Conservation (phyloP, 2,888 invertebrate species). For the Sphaeridia pumilis region DNA sequence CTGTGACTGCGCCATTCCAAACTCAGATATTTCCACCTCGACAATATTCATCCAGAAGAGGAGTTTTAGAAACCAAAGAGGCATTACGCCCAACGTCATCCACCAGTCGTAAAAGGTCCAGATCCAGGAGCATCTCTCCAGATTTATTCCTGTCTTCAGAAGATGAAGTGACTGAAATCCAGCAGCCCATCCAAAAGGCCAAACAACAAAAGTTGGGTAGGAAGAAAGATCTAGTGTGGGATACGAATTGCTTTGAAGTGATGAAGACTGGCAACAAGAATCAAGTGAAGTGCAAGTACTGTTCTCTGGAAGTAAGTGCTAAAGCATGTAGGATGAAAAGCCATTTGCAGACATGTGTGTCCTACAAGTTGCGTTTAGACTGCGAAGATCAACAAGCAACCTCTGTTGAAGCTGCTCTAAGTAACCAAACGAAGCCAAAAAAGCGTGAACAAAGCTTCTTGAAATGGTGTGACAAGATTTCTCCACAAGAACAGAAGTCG, state of each 20-base stretch:
- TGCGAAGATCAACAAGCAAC: background rate
- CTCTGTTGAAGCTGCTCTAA: background rate
- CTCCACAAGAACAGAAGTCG: background rate
- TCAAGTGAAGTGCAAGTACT: background rate
- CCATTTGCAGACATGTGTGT: background rate
- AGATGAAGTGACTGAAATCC: too few relatives aligned
- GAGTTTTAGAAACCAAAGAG: too few relatives aligned
- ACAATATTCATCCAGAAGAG: too few relatives aligned
- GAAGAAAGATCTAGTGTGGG: slow-evolving; percentile 1
- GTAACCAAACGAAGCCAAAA: too few relatives aligned
- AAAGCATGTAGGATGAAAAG: background rate
- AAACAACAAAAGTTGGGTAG: background rate
- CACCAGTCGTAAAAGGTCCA: too few relatives aligned
- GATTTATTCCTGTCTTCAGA: too few relatives aligned
- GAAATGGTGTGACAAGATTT: background rate
- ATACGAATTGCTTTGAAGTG: background rate
- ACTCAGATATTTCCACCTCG: too few relatives aligned
- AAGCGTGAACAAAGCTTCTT: too few relatives aligned
- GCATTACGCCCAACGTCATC: too few relatives aligned
- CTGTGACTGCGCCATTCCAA: too few relatives aligned
- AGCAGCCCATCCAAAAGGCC: too few relatives aligned
- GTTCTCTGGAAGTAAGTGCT: background rate
- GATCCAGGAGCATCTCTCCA: too few relatives aligned
- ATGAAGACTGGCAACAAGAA: background rate
- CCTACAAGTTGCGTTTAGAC: background rate